Conservation (phyloP, 2,888 invertebrate species). For the Zaprionus bogoriensis region DNA sequence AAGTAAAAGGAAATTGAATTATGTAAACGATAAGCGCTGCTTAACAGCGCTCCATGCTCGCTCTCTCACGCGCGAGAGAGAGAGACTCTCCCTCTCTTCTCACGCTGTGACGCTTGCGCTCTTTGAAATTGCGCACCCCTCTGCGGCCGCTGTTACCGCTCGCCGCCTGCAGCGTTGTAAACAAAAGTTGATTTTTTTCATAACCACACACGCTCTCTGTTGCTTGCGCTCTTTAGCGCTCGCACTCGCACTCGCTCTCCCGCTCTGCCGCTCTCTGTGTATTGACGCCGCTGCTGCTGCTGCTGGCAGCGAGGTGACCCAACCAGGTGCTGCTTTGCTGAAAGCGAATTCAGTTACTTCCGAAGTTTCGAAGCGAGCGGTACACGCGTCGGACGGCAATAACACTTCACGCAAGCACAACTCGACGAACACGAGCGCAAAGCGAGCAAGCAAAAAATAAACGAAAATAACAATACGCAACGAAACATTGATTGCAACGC, state of each 20-base stretch:
- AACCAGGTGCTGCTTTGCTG: slow-evolving; percentile 76
- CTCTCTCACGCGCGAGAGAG: neutral
- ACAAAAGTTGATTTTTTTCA: slow-evolving; percentile 61
- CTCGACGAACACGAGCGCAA: slow-evolving; percentile 40
- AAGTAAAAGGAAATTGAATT: slow-evolving; percentile 65
- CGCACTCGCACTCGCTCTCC: slow-evolving; percentile 2
- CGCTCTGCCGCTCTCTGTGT: slow-evolving; percentile 16
- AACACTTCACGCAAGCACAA: slow-evolving; percentile 8
- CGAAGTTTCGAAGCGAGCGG: slow-evolving; percentile 78
- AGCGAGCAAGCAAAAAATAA: slow-evolving; percentile 28
- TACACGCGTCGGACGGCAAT: slow-evolving; percentile 53
- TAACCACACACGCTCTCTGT: slow-evolving; percentile 35
- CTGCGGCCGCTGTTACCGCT: slow-evolving; percentile 15
- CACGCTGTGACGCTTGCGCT: slow-evolving; percentile 60
- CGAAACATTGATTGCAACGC: neutral
- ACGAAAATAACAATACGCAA: slow-evolving; percentile 20
- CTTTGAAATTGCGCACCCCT: slow-evolving; percentile 6
- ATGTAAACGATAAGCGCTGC: slow-evolving; percentile 64
- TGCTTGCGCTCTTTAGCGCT: slow-evolving; percentile 31
- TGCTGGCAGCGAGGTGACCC: slow-evolving; percentile 73
- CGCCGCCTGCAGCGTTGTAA: slow-evolving; percentile 58
- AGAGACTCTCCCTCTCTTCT: slow-evolving; percentile 22
- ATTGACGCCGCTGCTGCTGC: slow-evolving; percentile 17
- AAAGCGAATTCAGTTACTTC: slow-evolving; percentile 81
- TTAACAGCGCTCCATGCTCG: slow-evolving; percentile 46